These are phyloP conservation scores for Camelus bactrianus DNA, from an alignment of 2,113 vertebrate genomes.

Conservation along the genomic window DNA sequence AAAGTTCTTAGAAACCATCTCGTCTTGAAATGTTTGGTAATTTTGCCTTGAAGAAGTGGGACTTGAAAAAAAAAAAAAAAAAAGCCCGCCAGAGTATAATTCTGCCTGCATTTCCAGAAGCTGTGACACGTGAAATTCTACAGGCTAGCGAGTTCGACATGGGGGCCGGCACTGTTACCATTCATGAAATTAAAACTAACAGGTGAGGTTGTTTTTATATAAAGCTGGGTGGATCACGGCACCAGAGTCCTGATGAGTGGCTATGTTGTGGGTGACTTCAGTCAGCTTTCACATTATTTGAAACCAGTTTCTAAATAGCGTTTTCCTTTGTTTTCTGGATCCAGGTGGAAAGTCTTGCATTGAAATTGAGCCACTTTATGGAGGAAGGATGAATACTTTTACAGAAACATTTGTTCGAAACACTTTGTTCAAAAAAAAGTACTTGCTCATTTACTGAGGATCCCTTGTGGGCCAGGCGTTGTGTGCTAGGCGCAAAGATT, in stretches of 20 bases:
- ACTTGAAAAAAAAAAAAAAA: background rate
- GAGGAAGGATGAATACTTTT: background rate
- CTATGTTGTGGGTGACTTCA: background rate
- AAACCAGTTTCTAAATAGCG: background rate
- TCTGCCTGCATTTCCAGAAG: constrained; percentile 1
- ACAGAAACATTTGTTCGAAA: background rate
- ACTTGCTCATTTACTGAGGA: background rate
- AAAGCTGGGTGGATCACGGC: background rate
- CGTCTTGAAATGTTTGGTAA: constrained; percentile 90
- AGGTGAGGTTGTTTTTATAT: background rate
- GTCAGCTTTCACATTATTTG: background rate
- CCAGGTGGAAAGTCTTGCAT: background rate
- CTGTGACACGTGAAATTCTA: background rate
- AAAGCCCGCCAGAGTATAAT: background rate
- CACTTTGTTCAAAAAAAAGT: background rate
- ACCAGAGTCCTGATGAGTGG: background rate
- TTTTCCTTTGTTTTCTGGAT: background rate
- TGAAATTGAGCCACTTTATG: background rate
- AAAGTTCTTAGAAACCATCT: constrained; percentile 90
- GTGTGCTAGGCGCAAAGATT: background rate
- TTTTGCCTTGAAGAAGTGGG: background rate
- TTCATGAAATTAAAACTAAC: constrained; percentile 49
- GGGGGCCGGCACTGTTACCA: background rate
- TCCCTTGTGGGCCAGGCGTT: background rate
- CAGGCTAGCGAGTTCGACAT: constrained; percentile 38